phyloP scores from a whole-genome alignment of 2,888 invertebrate species.

The Dryadula phaetusa region DNA sequence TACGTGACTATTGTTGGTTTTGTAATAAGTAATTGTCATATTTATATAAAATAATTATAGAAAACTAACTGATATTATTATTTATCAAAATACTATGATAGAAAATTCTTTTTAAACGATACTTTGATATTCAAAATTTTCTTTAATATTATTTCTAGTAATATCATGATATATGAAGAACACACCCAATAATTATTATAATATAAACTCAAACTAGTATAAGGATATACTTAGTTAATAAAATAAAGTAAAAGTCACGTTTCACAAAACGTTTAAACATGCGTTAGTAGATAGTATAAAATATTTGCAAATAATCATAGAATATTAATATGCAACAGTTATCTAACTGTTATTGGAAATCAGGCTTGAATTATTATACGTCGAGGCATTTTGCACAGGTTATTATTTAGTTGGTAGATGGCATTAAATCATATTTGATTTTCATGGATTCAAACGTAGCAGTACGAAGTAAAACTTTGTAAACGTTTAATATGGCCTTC shows the following conservation, averaged over 20 bases:
- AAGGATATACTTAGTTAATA: not conserved
- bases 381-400: slow-evolving; percentile 20
- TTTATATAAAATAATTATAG: not conserved
- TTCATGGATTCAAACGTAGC: slow-evolving; percentile 13
- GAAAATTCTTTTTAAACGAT: not conserved
- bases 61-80: not conserved
- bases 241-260: too few species aligned
- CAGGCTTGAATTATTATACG: slow-evolving; percentile 26
- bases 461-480: not conserved
- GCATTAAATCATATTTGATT: slow-evolving; percentile 24
- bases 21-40: not conserved
- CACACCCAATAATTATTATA: not conserved
- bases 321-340: slow-evolving; percentile 14
- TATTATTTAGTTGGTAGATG: slow-evolving; percentile 18
- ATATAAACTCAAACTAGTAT: not conserved
- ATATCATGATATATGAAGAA: not conserved
- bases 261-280: not conserved
- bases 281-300: not conserved
- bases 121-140: not conserved
- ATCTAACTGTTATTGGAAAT: slow-evolving; percentile 22
- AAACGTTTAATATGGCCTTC: too few species aligned
- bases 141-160: not conserved
- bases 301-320: slow-evolving; percentile 4
- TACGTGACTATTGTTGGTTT: not conserved
- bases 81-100: not conserved